Conservation (phyloP, 2,888 invertebrate genomes). For the Osedax frankpressi region DNA sequence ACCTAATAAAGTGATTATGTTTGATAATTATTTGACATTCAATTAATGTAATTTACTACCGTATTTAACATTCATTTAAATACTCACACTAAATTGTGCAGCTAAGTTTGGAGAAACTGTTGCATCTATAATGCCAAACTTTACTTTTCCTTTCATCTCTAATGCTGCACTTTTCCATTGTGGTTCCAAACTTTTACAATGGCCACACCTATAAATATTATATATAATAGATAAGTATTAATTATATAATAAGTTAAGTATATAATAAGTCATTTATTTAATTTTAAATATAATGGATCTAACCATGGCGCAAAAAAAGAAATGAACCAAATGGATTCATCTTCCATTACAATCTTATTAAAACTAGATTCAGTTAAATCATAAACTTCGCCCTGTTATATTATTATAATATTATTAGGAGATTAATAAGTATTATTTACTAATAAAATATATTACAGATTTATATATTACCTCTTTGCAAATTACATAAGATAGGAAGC, state of each 20-base stretch:
- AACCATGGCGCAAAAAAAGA: slow-evolving; percentile 76
- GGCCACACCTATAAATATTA: slow-evolving; percentile 51
- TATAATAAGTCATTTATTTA: background rate
- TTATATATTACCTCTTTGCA: no score
- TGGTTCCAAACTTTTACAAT: slow-evolving; percentile 74
- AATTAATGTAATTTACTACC: no score
- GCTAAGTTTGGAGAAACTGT: slow-evolving; percentile 78
- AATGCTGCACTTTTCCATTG: slow-evolving; percentile 89
- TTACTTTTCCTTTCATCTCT: slow-evolving; percentile 81
- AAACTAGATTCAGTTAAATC: slow-evolving; percentile 93
- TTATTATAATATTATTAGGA: no score
- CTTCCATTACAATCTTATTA: slow-evolving; percentile 73
- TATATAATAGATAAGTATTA: background rate
- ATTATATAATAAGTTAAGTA: background rate
- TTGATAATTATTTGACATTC: no score
- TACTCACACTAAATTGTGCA: slow-evolving; percentile 59
- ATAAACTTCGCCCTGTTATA: slow-evolving; percentile 13
- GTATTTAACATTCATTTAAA: no score
- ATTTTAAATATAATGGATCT: no score
- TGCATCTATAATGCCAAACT: slow-evolving; percentile 88
- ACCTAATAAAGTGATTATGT: slow-evolving; percentile 49
- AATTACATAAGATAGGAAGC: no score
- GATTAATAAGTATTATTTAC: no score
- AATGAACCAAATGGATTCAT: slow-evolving; percentile 90
- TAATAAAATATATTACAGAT: no score